Evolutionary conservation across 2,113 vertebrate genomes (phyloP).

Genomic region (Gila orcuttii): DNA sequence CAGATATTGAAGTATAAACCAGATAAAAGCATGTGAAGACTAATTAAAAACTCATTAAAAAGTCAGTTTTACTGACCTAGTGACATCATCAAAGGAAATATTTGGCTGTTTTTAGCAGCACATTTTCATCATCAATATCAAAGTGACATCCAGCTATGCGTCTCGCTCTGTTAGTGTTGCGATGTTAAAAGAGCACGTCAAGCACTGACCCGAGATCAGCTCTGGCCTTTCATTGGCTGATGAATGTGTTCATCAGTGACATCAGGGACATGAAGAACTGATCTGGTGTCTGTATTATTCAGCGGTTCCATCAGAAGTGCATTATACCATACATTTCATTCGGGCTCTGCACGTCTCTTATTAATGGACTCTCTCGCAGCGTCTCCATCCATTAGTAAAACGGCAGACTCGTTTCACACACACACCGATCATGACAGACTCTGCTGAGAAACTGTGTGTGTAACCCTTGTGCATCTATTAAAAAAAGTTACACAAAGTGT

Average conservation of each 20-base stretch:
- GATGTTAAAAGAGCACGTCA: background rate
- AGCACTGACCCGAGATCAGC: background rate
- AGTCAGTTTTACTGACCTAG: background rate
- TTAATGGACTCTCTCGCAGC: background rate
- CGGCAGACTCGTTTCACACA: background rate
- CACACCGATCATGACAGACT: too few relatives aligned
- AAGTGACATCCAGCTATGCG: background rate
- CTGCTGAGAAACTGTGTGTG: too few relatives aligned
- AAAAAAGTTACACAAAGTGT: too few relatives aligned
- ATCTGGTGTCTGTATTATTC: slow-evolving; percentile 31
- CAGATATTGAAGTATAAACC: background rate
- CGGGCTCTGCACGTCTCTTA: background rate
- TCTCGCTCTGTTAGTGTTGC: background rate
- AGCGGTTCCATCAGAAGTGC: background rate
- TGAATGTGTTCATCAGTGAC: background rate
- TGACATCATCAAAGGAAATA: background rate
- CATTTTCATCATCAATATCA: background rate
- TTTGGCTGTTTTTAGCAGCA: background rate
- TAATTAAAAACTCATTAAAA: background rate
- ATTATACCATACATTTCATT: background rate
- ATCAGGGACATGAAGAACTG: background rate
- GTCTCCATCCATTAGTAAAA: slow-evolving; percentile 12
- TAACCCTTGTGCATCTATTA: too few relatives aligned
- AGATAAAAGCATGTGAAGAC: background rate
- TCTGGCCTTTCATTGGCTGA: background rate